A percentile compares a stretch with the other conserved stretches of the same genome.
These are phyloP conservation scores for Hydropsyche betteni DNA, from an alignment of 2,888 invertebrate genomes.

Conservation along the genomic window DNA sequence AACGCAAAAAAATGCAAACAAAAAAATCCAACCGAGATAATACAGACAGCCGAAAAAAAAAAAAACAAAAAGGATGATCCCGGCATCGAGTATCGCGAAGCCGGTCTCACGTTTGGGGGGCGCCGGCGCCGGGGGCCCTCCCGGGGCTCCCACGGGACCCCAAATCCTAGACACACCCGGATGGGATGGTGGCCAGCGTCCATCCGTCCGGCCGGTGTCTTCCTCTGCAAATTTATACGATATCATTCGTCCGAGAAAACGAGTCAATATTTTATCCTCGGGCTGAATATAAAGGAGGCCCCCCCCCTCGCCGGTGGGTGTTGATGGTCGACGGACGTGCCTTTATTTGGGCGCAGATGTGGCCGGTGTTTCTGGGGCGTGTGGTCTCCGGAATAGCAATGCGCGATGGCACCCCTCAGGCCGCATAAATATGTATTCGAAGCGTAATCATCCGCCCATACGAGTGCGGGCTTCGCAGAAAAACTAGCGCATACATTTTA, in stretches of 20 bases:
- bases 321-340: constrained; percentile 45
- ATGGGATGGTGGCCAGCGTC: constrained; percentile 12
- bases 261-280: constrained; percentile 48
- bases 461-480: neutral
- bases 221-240: constrained; percentile 45
- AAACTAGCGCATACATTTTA: constrained; percentile 3
- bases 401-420: neutral
- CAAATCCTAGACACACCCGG: too few species aligned
- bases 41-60: too few species aligned
- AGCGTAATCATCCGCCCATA: constrained; percentile 15
- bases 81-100: too few species aligned
- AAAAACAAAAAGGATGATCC: too few species aligned
- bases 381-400: constrained; percentile 17
- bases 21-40: too few species aligned
- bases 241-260: constrained; percentile 47
- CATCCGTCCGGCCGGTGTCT: neutral
- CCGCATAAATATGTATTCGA: constrained; percentile 29
- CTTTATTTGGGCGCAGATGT: constrained; percentile 46
- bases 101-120: too few species aligned
- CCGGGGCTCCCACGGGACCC: too few species aligned
- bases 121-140: too few species aligned
- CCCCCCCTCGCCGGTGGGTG: constrained; percentile 25
- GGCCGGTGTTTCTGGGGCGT: constrained; percentile 30
- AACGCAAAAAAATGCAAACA: too few species aligned
- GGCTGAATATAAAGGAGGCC: constrained; percentile 40